Evolutionary conservation across 2,888 invertebrate species (phyloP).

Genomic region (Lepidocyrtoides sp.): DNA sequence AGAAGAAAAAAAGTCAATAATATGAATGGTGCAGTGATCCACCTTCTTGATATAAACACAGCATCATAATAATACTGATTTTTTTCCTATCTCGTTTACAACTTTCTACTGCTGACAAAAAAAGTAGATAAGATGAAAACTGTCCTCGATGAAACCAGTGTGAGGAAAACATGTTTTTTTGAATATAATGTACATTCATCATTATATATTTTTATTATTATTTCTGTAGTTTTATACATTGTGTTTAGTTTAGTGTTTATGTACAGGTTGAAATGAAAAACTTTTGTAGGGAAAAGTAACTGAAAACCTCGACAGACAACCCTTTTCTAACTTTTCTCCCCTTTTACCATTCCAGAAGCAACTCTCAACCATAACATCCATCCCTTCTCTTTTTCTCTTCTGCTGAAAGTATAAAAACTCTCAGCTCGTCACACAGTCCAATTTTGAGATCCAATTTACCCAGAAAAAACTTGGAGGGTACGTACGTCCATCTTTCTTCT

Average conservation of each 20-base stretch:
- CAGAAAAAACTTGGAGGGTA: constrained; percentile 72
- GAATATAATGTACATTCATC: neutral
- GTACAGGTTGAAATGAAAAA: constrained; percentile 59
- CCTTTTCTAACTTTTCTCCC: constrained; percentile 76
- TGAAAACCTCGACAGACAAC: constrained; percentile 68
- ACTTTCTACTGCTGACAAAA: too few species aligned
- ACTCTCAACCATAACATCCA: constrained; percentile 66
- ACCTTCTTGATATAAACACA: too few species aligned
- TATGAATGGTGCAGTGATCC: too few species aligned
- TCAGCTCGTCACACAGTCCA: constrained; percentile 80
- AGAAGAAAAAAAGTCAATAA: too few species aligned
- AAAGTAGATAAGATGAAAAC: neutral
- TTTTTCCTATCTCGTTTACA: too few species aligned
- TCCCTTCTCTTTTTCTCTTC: constrained; percentile 35
- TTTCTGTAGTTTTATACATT: neutral
- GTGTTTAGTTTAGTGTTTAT: constrained; percentile 5
- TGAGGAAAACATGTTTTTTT: neutral
- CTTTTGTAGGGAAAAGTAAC: constrained; percentile 61
- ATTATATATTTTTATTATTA: neutral
- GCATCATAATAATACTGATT: too few species aligned
- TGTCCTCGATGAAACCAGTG: constrained; percentile 18
- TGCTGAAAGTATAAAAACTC: constrained; percentile 74
- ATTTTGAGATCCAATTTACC: constrained; percentile 79
- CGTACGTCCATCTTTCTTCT: constrained; percentile 65
- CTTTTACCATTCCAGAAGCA: constrained; percentile 67